These are phyloP conservation scores for Parnassius glacialis DNA, from an alignment of 2,888 invertebrate species.

Conservation along the genomic window DNA sequence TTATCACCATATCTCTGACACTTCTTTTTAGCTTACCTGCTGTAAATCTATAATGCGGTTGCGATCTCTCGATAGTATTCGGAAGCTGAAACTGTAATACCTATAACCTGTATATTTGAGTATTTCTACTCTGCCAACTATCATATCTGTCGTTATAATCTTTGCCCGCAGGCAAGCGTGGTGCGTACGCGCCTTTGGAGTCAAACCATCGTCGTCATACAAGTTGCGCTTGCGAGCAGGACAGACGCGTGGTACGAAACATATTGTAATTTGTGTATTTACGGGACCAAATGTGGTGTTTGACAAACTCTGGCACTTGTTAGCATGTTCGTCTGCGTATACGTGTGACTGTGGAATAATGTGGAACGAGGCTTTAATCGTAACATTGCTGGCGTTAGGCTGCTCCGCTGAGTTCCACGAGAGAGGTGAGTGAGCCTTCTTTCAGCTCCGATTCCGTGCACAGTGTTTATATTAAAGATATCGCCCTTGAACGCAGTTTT, in stretches of 20 bases:
- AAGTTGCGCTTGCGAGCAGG: slow-evolving; percentile 56
- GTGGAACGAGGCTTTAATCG: slow-evolving; percentile 51
- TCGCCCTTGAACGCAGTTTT: not conserved
- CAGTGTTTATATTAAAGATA: slow-evolving; percentile 25
- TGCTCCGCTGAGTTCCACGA: slow-evolving; percentile 62
- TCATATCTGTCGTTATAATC: slow-evolving; percentile 35
- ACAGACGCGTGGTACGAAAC: slow-evolving; percentile 49
- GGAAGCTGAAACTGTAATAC: no score
- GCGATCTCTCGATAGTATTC: no score
- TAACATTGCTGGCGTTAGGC: slow-evolving; percentile 41
- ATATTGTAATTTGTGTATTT: slow-evolving; percentile 26
- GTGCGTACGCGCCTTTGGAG: slow-evolving; percentile 47
- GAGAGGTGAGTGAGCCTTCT: slow-evolving; percentile 55
- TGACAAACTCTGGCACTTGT: slow-evolving; percentile 43
- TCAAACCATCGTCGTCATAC: slow-evolving; percentile 38
- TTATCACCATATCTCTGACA: no score
- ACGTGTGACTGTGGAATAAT: slow-evolving; percentile 58
- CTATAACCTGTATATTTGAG: no score
- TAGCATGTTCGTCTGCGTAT: slow-evolving; percentile 54
- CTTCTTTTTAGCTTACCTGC: no score
- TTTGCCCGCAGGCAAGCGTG: slow-evolving; percentile 36
- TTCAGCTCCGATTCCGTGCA: slow-evolving; percentile 30
- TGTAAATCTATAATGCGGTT: no score
- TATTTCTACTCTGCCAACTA: not conserved
- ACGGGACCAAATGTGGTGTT: slow-evolving; percentile 39